phyloP scores from a whole-genome alignment of 2,113 vertebrate genomes.

The Coryphaenoides rupestris region DNA sequence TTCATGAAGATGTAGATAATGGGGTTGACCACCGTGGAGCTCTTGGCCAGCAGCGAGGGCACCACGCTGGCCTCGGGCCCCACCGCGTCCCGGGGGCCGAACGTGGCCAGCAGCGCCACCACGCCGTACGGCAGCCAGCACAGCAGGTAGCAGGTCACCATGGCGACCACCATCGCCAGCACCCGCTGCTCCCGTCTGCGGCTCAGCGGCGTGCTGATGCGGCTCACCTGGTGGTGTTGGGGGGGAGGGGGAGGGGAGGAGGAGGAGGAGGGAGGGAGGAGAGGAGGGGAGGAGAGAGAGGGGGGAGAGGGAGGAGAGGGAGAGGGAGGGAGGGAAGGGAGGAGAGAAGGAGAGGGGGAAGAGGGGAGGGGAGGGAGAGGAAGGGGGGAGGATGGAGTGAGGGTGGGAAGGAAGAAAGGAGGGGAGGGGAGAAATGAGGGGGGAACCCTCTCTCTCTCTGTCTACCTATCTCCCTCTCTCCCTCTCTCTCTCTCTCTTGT shows the following conservation, averaged over 20 bases:
- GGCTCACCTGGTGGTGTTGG: conserved; percentile 42
- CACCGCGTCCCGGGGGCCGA: conserved; percentile 67
- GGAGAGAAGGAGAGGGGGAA: background rate
- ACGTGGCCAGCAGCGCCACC: conserved; percentile 67
- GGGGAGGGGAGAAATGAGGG: background rate
- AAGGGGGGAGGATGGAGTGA: background rate
- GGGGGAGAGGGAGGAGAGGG: background rate
- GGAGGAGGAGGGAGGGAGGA: background rate
- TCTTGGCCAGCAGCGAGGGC: conserved; percentile 77
- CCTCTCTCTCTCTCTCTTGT: too few species aligned
- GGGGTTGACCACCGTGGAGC: conserved; percentile 75
- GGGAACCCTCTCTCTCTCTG: too few species aligned
- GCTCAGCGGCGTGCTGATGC: conserved; percentile 38
- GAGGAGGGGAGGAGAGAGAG: background rate
- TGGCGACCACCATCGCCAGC: conserved; percentile 71
- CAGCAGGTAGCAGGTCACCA: conserved; percentile 76
- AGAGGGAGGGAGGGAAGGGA: background rate
- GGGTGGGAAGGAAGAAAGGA: background rate
- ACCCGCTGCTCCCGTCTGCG: conserved; percentile 64
- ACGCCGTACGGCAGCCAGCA: conserved; percentile 78
- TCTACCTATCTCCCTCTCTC: too few species aligned
- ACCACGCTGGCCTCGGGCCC: conserved; percentile 66
- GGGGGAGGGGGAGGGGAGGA: background rate
- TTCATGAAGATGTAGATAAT: conserved; percentile 78
- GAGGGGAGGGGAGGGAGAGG: background rate